A percentile compares a stretch with the other conserved stretches of the same genome.
These are phyloP conservation scores for Iphiclides podalirius DNA, from an alignment of 2,888 invertebrate genomes.

Conservation along the genomic window DNA sequence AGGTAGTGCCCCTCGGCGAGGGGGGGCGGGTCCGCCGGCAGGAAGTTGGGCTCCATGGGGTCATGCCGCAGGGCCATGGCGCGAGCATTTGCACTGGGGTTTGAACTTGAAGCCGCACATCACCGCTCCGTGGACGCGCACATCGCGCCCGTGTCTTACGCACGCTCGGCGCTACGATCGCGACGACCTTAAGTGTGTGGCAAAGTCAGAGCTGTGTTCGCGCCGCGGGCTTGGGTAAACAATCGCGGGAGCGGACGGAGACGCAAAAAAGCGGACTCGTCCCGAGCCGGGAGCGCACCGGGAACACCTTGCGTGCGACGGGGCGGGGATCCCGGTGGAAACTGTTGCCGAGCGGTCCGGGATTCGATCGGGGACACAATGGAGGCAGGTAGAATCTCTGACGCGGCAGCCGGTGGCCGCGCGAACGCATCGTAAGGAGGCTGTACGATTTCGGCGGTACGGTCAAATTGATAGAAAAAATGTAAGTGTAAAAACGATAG, in stretches of 20 bases:
- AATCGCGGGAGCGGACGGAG: slow-evolving; percentile 18
- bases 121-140: slow-evolving; percentile 46
- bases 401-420: not conserved
- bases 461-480: not conserved
- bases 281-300: not conserved
- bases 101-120: slow-evolving; percentile 56
- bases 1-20: slow-evolving; percentile 60
- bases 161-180: not conserved
- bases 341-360: slow-evolving; percentile 30
- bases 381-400: slow-evolving; percentile 38
- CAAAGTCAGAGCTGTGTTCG: slow-evolving; percentile 25
- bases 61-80: slow-evolving; percentile 63
- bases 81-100: slow-evolving; percentile 46
- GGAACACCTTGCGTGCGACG: slow-evolving; percentile 46
- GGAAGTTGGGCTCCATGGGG: slow-evolving; percentile 71
- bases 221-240: slow-evolving; percentile 24
- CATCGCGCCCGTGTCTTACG: slow-evolving; percentile 18
- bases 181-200: not conserved
- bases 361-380: slow-evolving; percentile 35
- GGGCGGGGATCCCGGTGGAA: slow-evolving; percentile 31
- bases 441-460: not conserved
- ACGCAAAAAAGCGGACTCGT: slow-evolving; percentile 3
- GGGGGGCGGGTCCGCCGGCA: slow-evolving; percentile 81
- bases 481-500: too few relatives aligned
- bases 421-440: too few relatives aligned